phyloP scores from a whole-genome alignment of 2,888 invertebrate species.

The Anticlea derivata region DNA sequence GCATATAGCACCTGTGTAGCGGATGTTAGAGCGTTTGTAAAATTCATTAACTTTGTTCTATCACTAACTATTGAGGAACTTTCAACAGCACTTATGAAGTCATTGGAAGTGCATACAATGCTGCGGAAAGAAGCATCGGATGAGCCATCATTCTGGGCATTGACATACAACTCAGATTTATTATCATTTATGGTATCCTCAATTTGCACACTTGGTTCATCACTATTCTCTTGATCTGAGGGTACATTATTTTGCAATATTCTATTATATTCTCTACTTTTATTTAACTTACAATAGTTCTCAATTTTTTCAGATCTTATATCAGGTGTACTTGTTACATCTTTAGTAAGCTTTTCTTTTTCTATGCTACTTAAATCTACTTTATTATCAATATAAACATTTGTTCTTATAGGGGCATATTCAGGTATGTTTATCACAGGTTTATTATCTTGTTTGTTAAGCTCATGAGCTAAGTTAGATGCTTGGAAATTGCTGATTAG shows the following conservation, averaged over 20 bases:
- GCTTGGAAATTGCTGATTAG: conserved; percentile 63
- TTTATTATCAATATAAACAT: conserved; percentile 65
- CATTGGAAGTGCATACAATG: conserved; percentile 52
- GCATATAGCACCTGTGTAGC: conserved; percentile 52
- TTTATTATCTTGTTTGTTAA: conserved; percentile 60
- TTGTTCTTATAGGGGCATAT: conserved; percentile 69
- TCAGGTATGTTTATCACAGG: conserved; percentile 76
- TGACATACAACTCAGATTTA: conserved; percentile 17
- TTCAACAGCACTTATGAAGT: conserved; percentile 49
- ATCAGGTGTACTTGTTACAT: conserved; percentile 57
- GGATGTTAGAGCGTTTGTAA: conserved; percentile 27
- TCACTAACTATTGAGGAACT: conserved; percentile 46
- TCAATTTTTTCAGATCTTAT: conserved; percentile 79
- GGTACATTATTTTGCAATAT: conserved; percentile 48
- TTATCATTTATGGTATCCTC: conserved; percentile 45
- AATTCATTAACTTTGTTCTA: conserved; percentile 33
- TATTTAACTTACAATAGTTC: conserved; percentile 81
- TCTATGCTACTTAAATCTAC: conserved; percentile 70
- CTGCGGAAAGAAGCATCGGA: conserved; percentile 69
- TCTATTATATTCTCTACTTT: conserved; percentile 73
- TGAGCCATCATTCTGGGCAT: conserved; percentile 51
- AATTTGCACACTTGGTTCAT: conserved; percentile 35
- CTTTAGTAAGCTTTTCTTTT: conserved; percentile 56
- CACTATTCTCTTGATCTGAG: conserved; percentile 37
- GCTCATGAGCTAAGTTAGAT: conserved; percentile 51